Base-by-base conservation (phyloP, 2,888 invertebrate species). In the Drosophila melanosoma region DNA sequence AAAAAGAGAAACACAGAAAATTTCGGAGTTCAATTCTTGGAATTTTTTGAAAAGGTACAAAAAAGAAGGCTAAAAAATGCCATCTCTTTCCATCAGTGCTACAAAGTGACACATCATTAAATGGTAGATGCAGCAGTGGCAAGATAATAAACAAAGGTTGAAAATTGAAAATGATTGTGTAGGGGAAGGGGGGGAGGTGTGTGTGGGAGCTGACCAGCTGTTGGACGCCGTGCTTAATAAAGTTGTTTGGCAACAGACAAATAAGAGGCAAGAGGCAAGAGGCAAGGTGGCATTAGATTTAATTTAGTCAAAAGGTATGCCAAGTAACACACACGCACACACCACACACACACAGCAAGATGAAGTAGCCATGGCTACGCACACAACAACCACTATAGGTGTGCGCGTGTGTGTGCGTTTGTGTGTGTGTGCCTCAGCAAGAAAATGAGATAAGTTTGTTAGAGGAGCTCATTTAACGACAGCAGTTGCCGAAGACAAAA, bases 221-320 rank as follows among this genome's bases (percentile, higher is more conserved):
- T 42, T 63, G 60, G 56, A 64, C 52, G 59, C 26, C 38, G 58
- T 63, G 57, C 69, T 78, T 88, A 84, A 88, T 84, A 76, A 88
- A 88, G 89, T 83, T 86, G 71, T 78, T 64, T 72, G 63, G 60
- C 81, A 42, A 61, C 62, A 61, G 54, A 71, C 69, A 60, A 79
- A 65, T 57, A 8, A 7, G 71, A 70, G 69, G 63, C 35, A 58
- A 71, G 79, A 63, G 56, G 78, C 63, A n/a, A n/a, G n/a, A n/a
- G n/a, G n/a, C n/a, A n/a, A n/a, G 54, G 54, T 54, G 58, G 54
- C 78, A 81, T 81, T 88, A 69, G 60, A 81, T 86, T 83, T 76
- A 78, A 88, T 84, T 84, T 76, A 74, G 76, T 75, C 70, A 75
- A 89, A 67, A 88, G 74, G 73, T 76, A 66, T 74, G 68, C 75